Evolutionary conservation across 2,113 vertebrate genomes (phyloP).

Genomic region (Brienomyrus brachyistius): DNA sequence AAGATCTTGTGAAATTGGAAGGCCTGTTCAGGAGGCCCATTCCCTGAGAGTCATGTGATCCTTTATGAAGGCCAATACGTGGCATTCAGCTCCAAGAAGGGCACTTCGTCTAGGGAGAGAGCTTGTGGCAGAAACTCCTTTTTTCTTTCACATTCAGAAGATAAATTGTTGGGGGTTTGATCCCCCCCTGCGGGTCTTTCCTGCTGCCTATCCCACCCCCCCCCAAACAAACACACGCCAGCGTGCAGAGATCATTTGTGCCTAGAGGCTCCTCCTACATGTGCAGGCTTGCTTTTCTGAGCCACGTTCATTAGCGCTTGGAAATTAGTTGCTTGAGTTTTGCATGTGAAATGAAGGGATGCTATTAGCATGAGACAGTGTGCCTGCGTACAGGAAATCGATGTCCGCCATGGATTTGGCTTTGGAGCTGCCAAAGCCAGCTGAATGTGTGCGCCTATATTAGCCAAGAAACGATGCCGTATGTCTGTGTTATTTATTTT

Average conservation of each 20-base stretch:
- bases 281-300: not conserved
- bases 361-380: conserved; percentile 1
- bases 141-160: not conserved
- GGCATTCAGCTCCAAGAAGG: not conserved
- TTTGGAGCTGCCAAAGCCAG: not conserved
- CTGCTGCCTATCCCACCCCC: not conserved
- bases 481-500: not conserved
- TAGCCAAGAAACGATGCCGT: not conserved
- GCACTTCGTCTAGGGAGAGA: not conserved
- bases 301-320: conserved; percentile 12
- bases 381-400: not conserved
- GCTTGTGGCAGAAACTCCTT: not conserved
- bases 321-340: conserved; percentile 9
- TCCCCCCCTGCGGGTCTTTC: not conserved
- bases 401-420: not conserved
- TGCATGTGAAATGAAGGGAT: conserved; percentile 16
- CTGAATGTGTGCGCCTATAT: not conserved
- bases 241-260: conserved; percentile 1
- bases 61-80: not conserved
- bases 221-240: not conserved
- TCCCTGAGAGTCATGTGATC: not conserved
- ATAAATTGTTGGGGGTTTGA: conserved; percentile 15
- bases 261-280: conserved; percentile 6
- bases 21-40: not conserved
- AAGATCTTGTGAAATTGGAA: not conserved